Conservation (phyloP, 2,888 invertebrate species). For the Napeogenes sylphis region DNA sequence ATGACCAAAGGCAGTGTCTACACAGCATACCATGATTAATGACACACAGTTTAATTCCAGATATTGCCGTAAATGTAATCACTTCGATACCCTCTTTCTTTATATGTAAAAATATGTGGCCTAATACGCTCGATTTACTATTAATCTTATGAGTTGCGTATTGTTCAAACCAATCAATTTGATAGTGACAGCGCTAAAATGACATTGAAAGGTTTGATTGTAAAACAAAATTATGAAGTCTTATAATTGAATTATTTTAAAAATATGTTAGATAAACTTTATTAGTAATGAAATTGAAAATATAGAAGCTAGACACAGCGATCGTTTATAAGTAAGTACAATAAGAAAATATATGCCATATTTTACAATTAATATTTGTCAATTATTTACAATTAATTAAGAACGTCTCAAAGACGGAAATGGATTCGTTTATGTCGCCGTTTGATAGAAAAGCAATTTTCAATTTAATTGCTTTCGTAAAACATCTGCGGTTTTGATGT, state of each 20-base stretch:
- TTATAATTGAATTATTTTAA: too few species aligned
- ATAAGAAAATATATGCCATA: neutral
- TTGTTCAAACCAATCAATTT: slow-evolving; percentile 5
- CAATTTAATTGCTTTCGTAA: slow-evolving; percentile 50
- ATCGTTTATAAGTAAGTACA: neutral
- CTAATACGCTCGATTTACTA: slow-evolving; percentile 18
- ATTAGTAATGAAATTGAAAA: too few species aligned
- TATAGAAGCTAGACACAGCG: neutral
- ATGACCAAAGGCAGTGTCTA: slow-evolving; percentile 29
- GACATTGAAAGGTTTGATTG: neutral
- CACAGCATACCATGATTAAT: slow-evolving; percentile 21
- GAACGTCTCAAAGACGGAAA: slow-evolving; percentile 17
- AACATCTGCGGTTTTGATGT: slow-evolving; percentile 51
- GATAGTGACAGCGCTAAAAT: neutral
- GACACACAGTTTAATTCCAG: slow-evolving; percentile 51
- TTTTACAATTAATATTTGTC: neutral
- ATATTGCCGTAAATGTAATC: slow-evolving; percentile 59
- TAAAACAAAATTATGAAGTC: neutral
- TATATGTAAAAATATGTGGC: slow-evolving; percentile 32
- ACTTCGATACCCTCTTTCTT: slow-evolving; percentile 33
- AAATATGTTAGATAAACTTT: too few species aligned
- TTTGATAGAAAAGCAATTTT: slow-evolving; percentile 42
- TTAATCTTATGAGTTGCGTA: slow-evolving; percentile 28
- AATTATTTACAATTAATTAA: slow-evolving; percentile 29
- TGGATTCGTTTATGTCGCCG: slow-evolving; percentile 32